Conservation (phyloP, 1,140 invertebrate genomes). For the Drosophila baimaii region DNA sequence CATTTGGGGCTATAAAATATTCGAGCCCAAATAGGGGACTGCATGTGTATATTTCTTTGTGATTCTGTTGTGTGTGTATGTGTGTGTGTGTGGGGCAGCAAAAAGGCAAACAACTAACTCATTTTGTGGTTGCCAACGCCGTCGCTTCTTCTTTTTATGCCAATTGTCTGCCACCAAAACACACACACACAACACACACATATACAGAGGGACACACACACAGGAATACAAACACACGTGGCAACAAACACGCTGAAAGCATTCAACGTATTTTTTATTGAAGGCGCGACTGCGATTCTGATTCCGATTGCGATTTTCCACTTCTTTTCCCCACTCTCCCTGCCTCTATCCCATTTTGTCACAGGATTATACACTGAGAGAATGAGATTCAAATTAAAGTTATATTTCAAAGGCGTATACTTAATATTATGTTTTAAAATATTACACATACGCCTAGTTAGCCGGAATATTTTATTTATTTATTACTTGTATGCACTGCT, state of each 20-base stretch:
- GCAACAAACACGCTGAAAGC: constrained; percentile 37
- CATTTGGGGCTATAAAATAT: constrained; percentile 38
- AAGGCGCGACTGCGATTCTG: constrained; percentile 60
- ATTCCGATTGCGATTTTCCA: constrained; percentile 58
- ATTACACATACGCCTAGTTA: constrained; percentile 5
- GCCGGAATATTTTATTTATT: neutral
- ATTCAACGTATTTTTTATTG: constrained; percentile 52
- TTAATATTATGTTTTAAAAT: neutral
- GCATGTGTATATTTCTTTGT: constrained; percentile 23
- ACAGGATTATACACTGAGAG: neutral
- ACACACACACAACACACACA: constrained; percentile 10
- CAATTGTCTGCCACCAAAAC: constrained; percentile 63
- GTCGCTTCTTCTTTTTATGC: constrained; percentile 61
- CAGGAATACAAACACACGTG: constrained; percentile 12
- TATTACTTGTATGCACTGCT: neutral
- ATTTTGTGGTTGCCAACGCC: constrained; percentile 73
- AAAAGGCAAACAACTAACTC: constrained; percentile 77
- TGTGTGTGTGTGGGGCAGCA: constrained; percentile 32
- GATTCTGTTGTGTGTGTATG: no score
- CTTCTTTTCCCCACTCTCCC: neutral
- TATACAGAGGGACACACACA: constrained; percentile 6
- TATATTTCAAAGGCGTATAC: no score
- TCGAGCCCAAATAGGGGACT: constrained; percentile 31
- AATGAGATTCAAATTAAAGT: no score
- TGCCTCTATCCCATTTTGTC: neutral